These are phyloP conservation scores for Hiodon tergisus DNA, from an alignment of 2,113 vertebrate genomes.

Conservation along the genomic window DNA sequence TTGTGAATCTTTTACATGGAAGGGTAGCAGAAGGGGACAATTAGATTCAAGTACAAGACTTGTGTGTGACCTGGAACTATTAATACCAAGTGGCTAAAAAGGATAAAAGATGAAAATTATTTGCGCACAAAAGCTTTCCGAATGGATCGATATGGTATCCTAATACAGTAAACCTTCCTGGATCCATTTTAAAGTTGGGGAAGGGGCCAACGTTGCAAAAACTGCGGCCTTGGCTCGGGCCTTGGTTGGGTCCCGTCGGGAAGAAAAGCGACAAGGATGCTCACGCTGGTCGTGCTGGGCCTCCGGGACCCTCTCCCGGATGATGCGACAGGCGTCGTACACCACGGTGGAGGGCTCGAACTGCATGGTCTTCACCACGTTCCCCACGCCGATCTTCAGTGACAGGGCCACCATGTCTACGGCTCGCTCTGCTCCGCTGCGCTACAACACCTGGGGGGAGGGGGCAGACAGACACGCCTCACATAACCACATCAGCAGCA, in stretches of 20 bases:
- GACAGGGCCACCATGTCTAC: conserved; percentile 96
- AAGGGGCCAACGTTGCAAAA: not conserved
- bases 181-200: too few relatives aligned
- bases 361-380: conserved; percentile 98
- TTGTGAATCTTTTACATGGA: too few relatives aligned
- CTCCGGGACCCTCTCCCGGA: conserved; percentile 90
- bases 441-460: conserved; percentile 40
- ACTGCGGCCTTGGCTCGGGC: not conserved
- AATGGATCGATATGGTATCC: too few relatives aligned
- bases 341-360: conserved; percentile 98
- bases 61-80: too few relatives aligned
- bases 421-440: conserved; percentile 42
- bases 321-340: conserved; percentile 91
- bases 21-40: not conserved
- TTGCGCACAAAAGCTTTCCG: not conserved
- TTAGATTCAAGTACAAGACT: too few relatives aligned
- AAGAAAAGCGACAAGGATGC: conserved; percentile 45
- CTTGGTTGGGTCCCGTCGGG: not conserved
- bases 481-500: too few relatives aligned
- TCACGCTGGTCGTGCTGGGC: conserved; percentile 89
- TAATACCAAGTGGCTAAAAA: too few relatives aligned
- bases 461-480: not conserved
- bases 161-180: too few relatives aligned
- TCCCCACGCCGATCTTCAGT: conserved; percentile 93
- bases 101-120: too few relatives aligned